Evolutionary conservation across 2,888 invertebrate species (phyloP), one percentile per base, ranked within the genome.

Genomic region (Protodeltote pygarga): DNA sequence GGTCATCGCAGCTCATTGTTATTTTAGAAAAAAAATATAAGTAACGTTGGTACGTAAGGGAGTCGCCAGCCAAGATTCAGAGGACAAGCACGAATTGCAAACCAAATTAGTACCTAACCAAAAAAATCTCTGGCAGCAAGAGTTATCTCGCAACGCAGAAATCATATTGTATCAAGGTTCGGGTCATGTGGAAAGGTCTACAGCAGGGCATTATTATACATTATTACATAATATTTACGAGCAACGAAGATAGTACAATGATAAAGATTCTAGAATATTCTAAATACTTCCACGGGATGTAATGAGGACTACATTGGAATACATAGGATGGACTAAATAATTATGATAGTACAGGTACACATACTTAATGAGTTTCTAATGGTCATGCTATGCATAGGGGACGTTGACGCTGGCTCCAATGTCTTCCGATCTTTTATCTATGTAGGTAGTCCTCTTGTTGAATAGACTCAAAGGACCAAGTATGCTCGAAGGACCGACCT

Each of bases 351-450:
- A 73, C 60, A 58, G 46, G 52, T 59, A 65, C 53, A 72, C 45
- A 49, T 46, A 72, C 45, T 47, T 46, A 69, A 65, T 69, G 73
- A 66, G 50, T 62, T 53, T 53, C 68, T 61, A 71, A 66, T 72
- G 59, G 32, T 25, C 80, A 81, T 81, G 78, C 81, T 68, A 51
- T 65, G 68, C 60, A 67, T 68, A 63, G 64, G 65, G 68, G 52
- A 27, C 28, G n/a, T 24, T 3, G 17, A 55, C 40, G 25, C 28
- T 60, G 51, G 44, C 55, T 65, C 50, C 55, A 69, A 52, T 35
- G 46, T 27, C 13, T 8, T 9, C 8, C 4, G 5, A 1, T 8
- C 16, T 5, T 5, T 24, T 14, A 2, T 0, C 8, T 21, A n/a
- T n/a, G n/a, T n/a, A n/a, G n/a, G n/a, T n/a, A n/a, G n/a, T n/a